Base-by-base conservation (phyloP, 2,113 vertebrate genomes). In the Syngnathus scovelli region DNA sequence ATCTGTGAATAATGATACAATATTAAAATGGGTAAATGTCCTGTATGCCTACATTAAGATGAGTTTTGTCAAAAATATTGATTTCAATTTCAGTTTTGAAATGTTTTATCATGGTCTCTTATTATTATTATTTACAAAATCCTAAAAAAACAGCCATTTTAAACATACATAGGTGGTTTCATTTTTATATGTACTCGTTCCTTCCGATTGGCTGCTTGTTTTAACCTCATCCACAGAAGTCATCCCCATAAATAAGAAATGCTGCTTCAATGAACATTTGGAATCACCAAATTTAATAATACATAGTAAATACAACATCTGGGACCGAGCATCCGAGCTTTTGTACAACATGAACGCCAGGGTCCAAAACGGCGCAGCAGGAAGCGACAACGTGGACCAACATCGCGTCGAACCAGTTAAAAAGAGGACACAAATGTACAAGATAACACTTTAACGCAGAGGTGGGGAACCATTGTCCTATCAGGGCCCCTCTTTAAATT, bases 361-460 rank as follows among this genome's bases (percentile, higher is more conserved):
- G 23, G 23, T 56, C 11, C 54, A 2, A 56, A 33, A 56, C 23
- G 27, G 23, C 15, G 54, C 27, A 21, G 21, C 54, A 33, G 54
- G 2, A 16, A 58, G 55, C 27, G 27, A 58, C 27, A 58, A 36
- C 13, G 27, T 16, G 13, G 27, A 58, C 55, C 6, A 16, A 58
- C 27, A 36, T 58, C 6, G 27, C 18, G 27, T 58, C 55, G 27
- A 58, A 33, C 27, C 55, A 36, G 2, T 44, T 44, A 44, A 41
- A 62, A 61, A 61, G 60, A 85, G 70, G 71, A 78, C 70, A 75
- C 70, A 75, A 74, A 81, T 81, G 78, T 77, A 85, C 79, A 83
- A 79, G 67, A 75, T 76, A 69, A 72, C 27, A 78, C 64, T 76
- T 67, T 68, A 63, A 64, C 21, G 33, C 55, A 36, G 15, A 33